Conservation (phyloP, 2,797 vertebrate species). For the Xerus rutilus region DNA sequence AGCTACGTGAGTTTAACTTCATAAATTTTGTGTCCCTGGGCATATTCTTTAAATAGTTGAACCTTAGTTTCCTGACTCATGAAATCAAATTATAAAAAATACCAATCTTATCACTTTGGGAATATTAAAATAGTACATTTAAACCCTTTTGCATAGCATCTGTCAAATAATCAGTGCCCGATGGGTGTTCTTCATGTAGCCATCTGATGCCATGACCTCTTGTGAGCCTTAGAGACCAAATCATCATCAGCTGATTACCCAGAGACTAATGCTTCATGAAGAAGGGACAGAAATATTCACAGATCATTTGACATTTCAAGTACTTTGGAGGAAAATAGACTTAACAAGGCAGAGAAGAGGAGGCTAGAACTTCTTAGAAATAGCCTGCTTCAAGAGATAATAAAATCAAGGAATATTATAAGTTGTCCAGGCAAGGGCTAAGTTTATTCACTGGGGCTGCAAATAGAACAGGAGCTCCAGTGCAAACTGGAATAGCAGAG, state of each 20-base stretch:
- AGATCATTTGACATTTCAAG: slow-evolving; percentile 29
- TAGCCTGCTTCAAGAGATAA: not conserved
- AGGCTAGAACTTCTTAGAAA: not conserved
- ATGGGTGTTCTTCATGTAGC: not conserved
- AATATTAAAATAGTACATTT: not conserved
- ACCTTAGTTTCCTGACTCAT: not conserved
- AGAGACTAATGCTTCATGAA: not conserved
- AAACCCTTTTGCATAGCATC: not conserved
- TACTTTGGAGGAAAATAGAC: not conserved
- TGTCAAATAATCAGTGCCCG: not conserved
- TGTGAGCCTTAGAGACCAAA: not conserved
- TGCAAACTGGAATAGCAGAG: not conserved
- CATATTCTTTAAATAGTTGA: not conserved
- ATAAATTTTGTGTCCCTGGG: not conserved
- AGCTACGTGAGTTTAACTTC: not conserved
- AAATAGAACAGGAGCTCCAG: not conserved
- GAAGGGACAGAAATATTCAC: not conserved
- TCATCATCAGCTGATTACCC: not conserved
- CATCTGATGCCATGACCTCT: not conserved
- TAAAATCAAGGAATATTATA: not conserved
- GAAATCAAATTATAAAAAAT: not conserved
- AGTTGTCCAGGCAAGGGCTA: not conserved
- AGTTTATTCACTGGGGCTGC: not conserved
- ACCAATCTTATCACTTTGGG: not conserved
- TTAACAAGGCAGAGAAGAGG: not conserved